Base-by-base conservation (phyloP, 2,888 invertebrate genomes). In the Parnassius glacialis region DNA sequence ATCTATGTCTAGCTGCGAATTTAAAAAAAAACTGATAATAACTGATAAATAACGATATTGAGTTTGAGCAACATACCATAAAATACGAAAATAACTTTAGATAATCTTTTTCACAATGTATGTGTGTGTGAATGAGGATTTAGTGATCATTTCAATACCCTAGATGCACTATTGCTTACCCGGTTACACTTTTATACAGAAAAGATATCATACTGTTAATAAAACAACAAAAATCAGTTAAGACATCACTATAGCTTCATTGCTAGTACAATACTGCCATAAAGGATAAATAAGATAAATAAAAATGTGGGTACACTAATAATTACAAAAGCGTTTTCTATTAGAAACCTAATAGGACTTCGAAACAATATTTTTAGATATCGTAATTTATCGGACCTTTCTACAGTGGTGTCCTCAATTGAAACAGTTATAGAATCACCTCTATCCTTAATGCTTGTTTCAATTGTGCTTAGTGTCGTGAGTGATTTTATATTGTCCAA, bases 221-320 rank as follows among this genome's bases (percentile, higher is more conserved):
- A 13, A 48, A 57, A 48, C 56, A n/a, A 57, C 11, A 5, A n/a
- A 12, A 55, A 20, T 42, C 10, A 10, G 10, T 11, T 34, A 10
- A 16, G 10, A 59, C 25, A 55, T 73, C 64, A 79, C 72, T 68
- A 80, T 62, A 76, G 71, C 62, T 78, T 81, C 64, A 80, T 70
- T 66, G 83, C 25, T 10, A 83, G 64, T 56, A 79, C 62, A 69
- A 87, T 68, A 41, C 82, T 55, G 25, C 78, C 76, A 68, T 88
- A 89, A 50, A 85, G 41, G 61, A 80, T 72, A 47, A 85, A 68
- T 54, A 89, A 43, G 42, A 77, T 66, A 25, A 83, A 65, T 60
- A 87, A 78, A 67, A 89, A 88, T 10, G 78, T 72, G 2, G 90
- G 88, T 0, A 87, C 83, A 73, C 82, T 82, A 0, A 74, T 71